Evolutionary conservation across 2,797 vertebrate species (phyloP), one percentile per base, ranked within the genome.

Genomic region (Otolemur crassicaudatus): DNA sequence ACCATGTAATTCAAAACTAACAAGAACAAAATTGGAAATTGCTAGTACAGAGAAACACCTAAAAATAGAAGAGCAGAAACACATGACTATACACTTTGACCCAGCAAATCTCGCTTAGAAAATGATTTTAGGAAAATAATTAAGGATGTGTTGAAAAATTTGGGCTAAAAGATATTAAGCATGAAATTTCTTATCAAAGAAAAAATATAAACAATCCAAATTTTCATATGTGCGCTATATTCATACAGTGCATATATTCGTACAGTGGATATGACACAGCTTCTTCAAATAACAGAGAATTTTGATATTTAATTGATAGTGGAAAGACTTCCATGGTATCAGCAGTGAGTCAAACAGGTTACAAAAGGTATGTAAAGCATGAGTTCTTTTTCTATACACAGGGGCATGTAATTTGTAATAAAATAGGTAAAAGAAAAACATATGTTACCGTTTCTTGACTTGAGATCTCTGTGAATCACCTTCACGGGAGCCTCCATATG

Each of bases 401-500:
- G 27, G 29, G 46, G 1, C 12, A 43, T 19, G 16, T 11, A 63
- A 86, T 72, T 75, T 80, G 40, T 53, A 53, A 75, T 72, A 75
- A 95, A 96, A 97, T 3, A 43, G 93, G 31, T 58, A 91, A 0
- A 0, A 83, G 94, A 94, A 92, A 95, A 88, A 65, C 37, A 86
- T 27, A 90, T 88, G 89, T 99, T 99, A 99, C 99, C 99, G 92
- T 99, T 99, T 98, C 99, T 99, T 98, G 99, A 99, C 97, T 99
- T 99, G 79, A 99, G 99, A 98, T 99, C 99, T 98, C 99, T 98
- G 99, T 99, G 99, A 98, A 99, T 99, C 98, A 99, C 99, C 98
- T 99, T 99, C 40, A 99, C 98, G 0, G 99, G 99, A 90, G 99
- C 99, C 96, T 99, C 99, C 97, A 99, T 99, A 91, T 99, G 99